Base-by-base conservation (phyloP, 2,797 vertebrate species). In the Emys orbicularis region DNA sequence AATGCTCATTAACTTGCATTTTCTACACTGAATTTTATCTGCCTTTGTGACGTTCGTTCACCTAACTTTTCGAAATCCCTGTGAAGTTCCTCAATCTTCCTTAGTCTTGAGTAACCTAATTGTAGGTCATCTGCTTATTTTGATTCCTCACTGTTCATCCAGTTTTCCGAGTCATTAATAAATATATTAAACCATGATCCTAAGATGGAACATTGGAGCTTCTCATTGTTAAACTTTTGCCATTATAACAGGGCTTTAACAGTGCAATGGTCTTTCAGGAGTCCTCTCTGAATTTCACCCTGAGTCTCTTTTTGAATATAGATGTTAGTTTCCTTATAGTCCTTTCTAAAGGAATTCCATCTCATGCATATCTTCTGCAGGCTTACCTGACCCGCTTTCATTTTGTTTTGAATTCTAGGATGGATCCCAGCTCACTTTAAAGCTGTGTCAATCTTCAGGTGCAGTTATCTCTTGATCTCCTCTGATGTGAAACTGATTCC, bases 401-500 rank as follows among this genome's bases (percentile, higher is more conserved):
- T 94, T 95, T 90, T 80, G 88, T 92, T 81, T 89, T 94, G 84
- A 92, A 96, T 94, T 93, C 90, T 90, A 82, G 84, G 91, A 87
- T 87, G 83, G 92, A 90, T 94, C 94, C 94, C 90, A 88, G 84
- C 93, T 96, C 86, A 53, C 87, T 89, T 83, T 85, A 96, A 95
- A 97, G 91, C 95, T 74, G 3, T 93, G 96, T 94, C 97, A 97
- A 87, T 97, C 96, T 96, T 95, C 94, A 94, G 88, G 41, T 89
- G 37, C 90, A 90, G 57, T 93, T 97, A 92, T 96, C 92, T 92
- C 87, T 96, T 97, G 96, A 96, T 97, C 96, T 95, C 94, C 77
- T 87, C 93, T 96, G 94, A 96, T 96, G 94, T 96, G 94, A 96
- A 96, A 95, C 80, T 90, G 91, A 97, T 95, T 96, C 94, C 86